Evolutionary conservation across 1,140 invertebrate genomes (phyloP).

Genomic region (Steinernema feltiae): DNA sequence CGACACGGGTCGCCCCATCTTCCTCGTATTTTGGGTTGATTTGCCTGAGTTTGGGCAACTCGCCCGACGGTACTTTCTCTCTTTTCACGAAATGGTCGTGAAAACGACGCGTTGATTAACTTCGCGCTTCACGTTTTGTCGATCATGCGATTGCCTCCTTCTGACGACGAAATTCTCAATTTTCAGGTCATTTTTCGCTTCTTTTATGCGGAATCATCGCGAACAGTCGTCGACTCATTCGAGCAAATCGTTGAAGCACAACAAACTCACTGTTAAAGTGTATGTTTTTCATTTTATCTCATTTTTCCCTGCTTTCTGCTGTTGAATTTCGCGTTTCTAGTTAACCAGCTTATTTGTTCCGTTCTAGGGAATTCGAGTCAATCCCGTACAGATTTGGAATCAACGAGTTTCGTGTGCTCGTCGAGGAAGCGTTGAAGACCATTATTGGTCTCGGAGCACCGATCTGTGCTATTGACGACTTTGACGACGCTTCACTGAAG

Average conservation of each 20-base stretch:
- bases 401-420: not conserved
- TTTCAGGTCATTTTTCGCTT: no score
- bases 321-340: not conserved
- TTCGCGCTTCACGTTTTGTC: no score
- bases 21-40: no score
- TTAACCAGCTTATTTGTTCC: not conserved
- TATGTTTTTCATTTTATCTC: not conserved
- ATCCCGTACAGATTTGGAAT: not conserved
- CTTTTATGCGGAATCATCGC: not conserved
- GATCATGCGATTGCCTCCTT: no score
- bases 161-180: no score
- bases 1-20: no score
- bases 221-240: not conserved
- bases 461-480: not conserved
- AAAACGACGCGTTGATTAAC: no score
- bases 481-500: not conserved
- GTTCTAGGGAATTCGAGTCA: not conserved
- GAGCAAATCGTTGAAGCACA: not conserved
- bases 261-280: slow-evolving; percentile 1
- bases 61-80: no score
- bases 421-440: not conserved
- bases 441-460: not conserved
- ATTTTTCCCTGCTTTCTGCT: not conserved
- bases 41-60: no score
- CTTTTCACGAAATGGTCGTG: no score